Conservation (phyloP, 2,888 invertebrate species). For the Dynastes tityus region DNA sequence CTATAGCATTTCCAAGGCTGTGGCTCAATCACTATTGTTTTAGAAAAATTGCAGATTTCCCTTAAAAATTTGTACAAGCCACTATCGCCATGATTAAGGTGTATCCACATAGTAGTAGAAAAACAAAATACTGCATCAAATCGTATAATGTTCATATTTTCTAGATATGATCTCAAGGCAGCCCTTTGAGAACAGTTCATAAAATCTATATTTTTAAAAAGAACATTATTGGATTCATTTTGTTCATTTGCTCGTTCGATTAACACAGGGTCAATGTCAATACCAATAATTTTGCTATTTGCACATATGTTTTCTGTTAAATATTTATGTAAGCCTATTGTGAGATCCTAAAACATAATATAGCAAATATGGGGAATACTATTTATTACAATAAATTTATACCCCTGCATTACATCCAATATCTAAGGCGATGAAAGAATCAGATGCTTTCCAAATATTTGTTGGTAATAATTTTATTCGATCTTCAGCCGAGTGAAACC, state of each 20-base stretch:
- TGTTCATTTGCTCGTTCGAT: constrained; percentile 78
- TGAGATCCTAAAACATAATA: constrained; percentile 75
- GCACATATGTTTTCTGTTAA: constrained; percentile 69
- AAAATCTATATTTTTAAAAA: constrained; percentile 77
- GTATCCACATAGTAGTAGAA: constrained; percentile 93
- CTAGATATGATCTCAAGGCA: constrained; percentile 72
- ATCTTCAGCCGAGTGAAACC: constrained; percentile 82
- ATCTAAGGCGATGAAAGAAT: constrained; percentile 76
- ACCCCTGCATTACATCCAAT: constrained; percentile 88
- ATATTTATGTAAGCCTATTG: constrained; percentile 74
- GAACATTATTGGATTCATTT: constrained; percentile 71
- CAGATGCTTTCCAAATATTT: constrained; percentile 68
- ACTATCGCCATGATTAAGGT: constrained; percentile 86
- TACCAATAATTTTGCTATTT: constrained; percentile 74
- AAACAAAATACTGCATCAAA: constrained; percentile 86
- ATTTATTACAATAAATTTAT: constrained; percentile 59
- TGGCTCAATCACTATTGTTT: constrained; percentile 82
- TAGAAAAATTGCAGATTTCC: constrained; percentile 72
- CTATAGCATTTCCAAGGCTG: constrained; percentile 91
- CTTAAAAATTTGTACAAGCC: constrained; percentile 79
- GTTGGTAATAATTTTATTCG: constrained; percentile 78
- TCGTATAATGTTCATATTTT: constrained; percentile 65
- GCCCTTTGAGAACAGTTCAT: constrained; percentile 69
- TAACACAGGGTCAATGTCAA: constrained; percentile 83
- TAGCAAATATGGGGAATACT: constrained; percentile 46